phyloP scores from a whole-genome alignment of 2,797 vertebrate species.

The Lepilemur septentrionalis region DNA sequence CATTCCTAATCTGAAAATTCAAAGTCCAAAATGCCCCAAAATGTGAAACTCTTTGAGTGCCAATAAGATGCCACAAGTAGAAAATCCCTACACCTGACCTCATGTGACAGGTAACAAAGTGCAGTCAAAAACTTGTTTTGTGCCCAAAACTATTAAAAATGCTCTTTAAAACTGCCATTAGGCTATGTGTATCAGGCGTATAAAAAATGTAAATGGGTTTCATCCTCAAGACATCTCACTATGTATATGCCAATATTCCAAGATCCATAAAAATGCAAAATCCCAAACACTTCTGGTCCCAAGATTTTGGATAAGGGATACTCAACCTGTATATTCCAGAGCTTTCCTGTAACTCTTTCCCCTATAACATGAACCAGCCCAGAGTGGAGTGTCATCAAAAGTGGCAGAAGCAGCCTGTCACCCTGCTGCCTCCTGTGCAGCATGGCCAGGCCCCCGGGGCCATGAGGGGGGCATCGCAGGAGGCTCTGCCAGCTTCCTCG shows the following conservation, averaged over 20 bases:
- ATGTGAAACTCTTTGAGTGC: neutral
- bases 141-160: neutral
- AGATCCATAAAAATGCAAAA: too few relatives aligned
- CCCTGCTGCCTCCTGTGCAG: neutral
- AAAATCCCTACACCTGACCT: neutral
- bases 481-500: neutral
- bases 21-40: neutral
- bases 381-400: neutral
- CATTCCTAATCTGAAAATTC: neutral
- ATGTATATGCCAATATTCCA: neutral
- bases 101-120: neutral
- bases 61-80: too few relatives aligned
- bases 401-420: neutral
- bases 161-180: neutral
- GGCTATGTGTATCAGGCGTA: neutral
- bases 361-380: neutral
- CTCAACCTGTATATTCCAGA: neutral
- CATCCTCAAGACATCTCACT: neutral
- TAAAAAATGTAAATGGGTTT: neutral
- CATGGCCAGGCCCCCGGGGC: neutral
- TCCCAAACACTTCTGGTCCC: neutral
- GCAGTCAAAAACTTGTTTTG: neutral
- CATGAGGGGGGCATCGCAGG: accelerated
- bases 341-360: neutral
- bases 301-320: neutral